phyloP scores from a whole-genome alignment of 1,140 invertebrate genomes.

The Euwallacea similis region DNA sequence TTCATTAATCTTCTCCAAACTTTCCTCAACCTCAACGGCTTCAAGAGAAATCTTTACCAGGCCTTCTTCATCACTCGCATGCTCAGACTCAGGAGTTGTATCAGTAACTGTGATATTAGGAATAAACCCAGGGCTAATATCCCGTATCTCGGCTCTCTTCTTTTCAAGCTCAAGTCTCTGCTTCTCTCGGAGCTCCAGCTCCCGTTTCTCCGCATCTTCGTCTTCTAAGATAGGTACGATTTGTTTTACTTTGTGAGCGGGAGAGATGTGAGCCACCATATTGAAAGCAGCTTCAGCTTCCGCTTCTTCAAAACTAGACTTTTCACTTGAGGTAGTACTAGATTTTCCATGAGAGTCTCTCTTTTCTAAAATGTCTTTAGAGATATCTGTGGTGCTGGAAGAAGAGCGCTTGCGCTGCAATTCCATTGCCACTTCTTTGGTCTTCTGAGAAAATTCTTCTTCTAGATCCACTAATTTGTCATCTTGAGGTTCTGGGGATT shows the following conservation, averaged over 20 bases:
- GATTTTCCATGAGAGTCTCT: constrained; percentile 51
- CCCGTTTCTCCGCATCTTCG: constrained; percentile 58
- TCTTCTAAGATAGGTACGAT: constrained; percentile 60
- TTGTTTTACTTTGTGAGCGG: constrained; percentile 52
- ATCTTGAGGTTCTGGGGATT: constrained; percentile 57
- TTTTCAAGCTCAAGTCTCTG: constrained; percentile 56
- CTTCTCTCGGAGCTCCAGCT: constrained; percentile 55
- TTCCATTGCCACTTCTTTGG: constrained; percentile 38
- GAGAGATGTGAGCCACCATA: constrained; percentile 55
- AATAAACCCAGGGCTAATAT: constrained; percentile 59
- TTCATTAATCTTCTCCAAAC: constrained; percentile 47
- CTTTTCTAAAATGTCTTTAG: constrained; percentile 45
- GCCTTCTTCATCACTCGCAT: constrained; percentile 60
- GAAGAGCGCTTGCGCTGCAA: constrained; percentile 34
- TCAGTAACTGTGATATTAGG: constrained; percentile 72
- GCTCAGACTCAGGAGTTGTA: constrained; percentile 63
- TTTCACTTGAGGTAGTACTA: constrained; percentile 52
- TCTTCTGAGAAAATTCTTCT: constrained; percentile 43
- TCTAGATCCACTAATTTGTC: constrained; percentile 32
- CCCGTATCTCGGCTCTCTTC: constrained; percentile 51
- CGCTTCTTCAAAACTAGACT: constrained; percentile 56
- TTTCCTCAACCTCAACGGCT: constrained; percentile 58
- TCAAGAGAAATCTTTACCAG: constrained; percentile 60
- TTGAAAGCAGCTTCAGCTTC: constrained; percentile 58
- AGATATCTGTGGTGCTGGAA: constrained; percentile 37